Base-by-base conservation (phyloP, 2,113 vertebrate genomes). In the Percina caprodes region DNA sequence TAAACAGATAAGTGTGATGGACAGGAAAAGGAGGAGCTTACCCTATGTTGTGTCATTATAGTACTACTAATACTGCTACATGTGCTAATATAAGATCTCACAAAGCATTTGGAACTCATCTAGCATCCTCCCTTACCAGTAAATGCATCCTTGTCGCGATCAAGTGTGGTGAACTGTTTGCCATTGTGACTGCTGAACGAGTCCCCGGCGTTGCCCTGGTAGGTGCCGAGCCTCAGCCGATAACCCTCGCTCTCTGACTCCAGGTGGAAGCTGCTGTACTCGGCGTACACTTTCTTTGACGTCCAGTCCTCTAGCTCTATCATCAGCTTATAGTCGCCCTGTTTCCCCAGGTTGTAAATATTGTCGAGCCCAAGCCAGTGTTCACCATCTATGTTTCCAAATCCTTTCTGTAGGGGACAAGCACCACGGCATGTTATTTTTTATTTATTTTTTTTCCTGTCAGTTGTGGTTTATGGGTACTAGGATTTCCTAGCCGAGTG, bases 241-340 rank as follows among this genome's bases (percentile, higher is more conserved):
- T 97, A 99, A 61, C 94, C 97, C 66, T 99, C 97, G 0, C 93
- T 97, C 90, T 99, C 98, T 0, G 97, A 77, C 91, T 99, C 98
- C 86, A 99, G 91, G 33, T 92, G 97, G 91, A 99, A 99, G 87
- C 97, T 99, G 91, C 97, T 98, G 72, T 99, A 99, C 93, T 99
- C 98, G 0, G 98, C 98, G 0, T 99, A 99, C 23, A 99, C 98
- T 85, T 99, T 99, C 90, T 99, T 99, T 82, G 97, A 97, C 67
- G 95, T 96, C 98, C 98, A 99, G 94, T 99, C 98, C 94, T 99
- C 98, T 88, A 99, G 75, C 91, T 99, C 98, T 42, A 99, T 96
- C 94, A 99, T 84, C 75, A 99, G 82, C 80, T 96, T 98, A 83
- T 99, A 99, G 92, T 99, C 97, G 0, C 97, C 96, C 90, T 99